phyloP scores from a whole-genome alignment of 2,797 vertebrate species.

The Heteromormyrus szaboi region DNA sequence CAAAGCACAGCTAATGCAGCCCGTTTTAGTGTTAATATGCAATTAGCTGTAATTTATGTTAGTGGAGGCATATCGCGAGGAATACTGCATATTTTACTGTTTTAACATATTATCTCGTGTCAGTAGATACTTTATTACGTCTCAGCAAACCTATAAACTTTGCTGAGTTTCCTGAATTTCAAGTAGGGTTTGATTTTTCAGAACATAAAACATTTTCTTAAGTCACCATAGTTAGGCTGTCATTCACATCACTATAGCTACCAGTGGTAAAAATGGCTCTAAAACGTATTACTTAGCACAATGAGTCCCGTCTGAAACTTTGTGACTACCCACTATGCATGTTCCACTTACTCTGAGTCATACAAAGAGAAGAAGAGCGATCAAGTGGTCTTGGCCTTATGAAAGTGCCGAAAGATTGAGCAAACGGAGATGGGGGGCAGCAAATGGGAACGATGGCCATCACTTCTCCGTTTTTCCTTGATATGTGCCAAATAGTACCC shows the following conservation, averaged over 20 bases:
- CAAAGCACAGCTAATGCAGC: not conserved
- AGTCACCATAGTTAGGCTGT: not conserved
- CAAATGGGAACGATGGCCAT: not conserved
- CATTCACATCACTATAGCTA: not conserved
- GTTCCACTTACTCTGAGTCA: not conserved
- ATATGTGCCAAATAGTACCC: conserved; percentile 10
- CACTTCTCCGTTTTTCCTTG: not conserved
- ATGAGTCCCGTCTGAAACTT: not conserved
- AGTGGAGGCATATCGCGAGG: not conserved
- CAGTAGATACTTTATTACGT: not conserved
- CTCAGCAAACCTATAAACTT: not conserved
- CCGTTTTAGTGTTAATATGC: not conserved
- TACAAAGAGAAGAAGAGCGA: not conserved
- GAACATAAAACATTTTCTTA: not conserved
- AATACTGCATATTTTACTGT: not conserved
- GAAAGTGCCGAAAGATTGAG: not conserved
- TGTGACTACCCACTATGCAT: not conserved
- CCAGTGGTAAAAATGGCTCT: not conserved
- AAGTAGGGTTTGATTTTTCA: not conserved
- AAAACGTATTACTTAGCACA: not conserved
- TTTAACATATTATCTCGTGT: not conserved
- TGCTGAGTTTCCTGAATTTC: not conserved
- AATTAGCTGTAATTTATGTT: not conserved
- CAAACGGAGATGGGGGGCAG: not conserved
- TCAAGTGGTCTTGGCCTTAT: not conserved